These are phyloP conservation scores for Macrosoma leucophasiata DNA, from an alignment of 2,888 invertebrate species.

Conservation along the genomic window DNA sequence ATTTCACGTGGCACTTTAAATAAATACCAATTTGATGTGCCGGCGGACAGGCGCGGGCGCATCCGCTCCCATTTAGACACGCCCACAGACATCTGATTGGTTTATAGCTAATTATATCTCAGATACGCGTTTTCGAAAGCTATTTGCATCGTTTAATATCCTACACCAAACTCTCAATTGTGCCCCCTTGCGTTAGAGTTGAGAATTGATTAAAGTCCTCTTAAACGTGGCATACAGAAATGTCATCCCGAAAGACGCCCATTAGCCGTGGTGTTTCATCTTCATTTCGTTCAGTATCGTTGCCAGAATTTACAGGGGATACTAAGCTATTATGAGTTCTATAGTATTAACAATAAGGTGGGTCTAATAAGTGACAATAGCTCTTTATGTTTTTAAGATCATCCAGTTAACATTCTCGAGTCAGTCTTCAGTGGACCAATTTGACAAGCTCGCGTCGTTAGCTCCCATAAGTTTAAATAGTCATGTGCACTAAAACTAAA, in stretches of 20 bases:
- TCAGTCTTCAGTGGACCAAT: slow-evolving; percentile 58
- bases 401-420: slow-evolving; percentile 61
- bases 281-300: slow-evolving; percentile 59
- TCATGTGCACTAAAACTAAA: slow-evolving; percentile 31
- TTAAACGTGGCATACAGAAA: slow-evolving; percentile 48
- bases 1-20: slow-evolving; percentile 56
- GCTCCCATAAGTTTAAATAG: slow-evolving; percentile 63
- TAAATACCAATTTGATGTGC: slow-evolving; percentile 60
- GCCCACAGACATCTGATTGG: slow-evolving; percentile 59
- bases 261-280: slow-evolving; percentile 66
- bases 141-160: slow-evolving; percentile 69
- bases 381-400: slow-evolving; percentile 56
- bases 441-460: slow-evolving; percentile 70
- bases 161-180: slow-evolving; percentile 18
- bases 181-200: slow-evolving; percentile 16
- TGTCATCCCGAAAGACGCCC: slow-evolving; percentile 70
- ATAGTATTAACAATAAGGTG: slow-evolving; percentile 24
- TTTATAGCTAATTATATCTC: slow-evolving; percentile 66
- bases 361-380: slow-evolving; percentile 20
- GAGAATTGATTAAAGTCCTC: slow-evolving; percentile 11
- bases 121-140: slow-evolving; percentile 47
- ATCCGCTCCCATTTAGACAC: slow-evolving; percentile 44
- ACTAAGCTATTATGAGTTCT: slow-evolving; percentile 35
- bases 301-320: slow-evolving; percentile 33
- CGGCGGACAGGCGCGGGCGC: slow-evolving; percentile 45